phyloP scores from a whole-genome alignment of 2,797 vertebrate species.

The Acanthopagrus latus region DNA sequence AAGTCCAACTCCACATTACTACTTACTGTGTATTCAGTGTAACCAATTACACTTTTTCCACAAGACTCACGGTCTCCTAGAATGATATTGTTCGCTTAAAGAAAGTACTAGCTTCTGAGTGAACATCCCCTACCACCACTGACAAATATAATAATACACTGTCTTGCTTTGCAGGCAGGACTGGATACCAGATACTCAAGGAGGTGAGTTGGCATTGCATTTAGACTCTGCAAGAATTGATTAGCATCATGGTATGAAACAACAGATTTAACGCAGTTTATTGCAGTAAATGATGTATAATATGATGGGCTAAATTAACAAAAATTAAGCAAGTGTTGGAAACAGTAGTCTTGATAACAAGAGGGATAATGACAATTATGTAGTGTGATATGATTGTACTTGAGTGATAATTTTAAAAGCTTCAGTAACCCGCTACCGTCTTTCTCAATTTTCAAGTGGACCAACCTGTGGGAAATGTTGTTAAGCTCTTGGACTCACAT shows the following conservation, averaged over 20 bases:
- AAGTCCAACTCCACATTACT: too few species aligned
- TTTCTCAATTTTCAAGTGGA: not conserved
- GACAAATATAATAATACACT: conserved; percentile 17
- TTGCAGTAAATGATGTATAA: not conserved
- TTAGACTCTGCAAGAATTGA: not conserved
- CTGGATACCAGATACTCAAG: conserved; percentile 89
- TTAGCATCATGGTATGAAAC: not conserved
- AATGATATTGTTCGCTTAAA: too few species aligned
- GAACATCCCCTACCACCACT: not conserved
- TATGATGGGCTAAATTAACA: not conserved
- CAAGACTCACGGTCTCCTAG: too few species aligned
- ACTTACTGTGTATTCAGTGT: too few species aligned
- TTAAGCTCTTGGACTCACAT: not conserved
- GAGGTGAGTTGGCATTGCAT: conserved; percentile 85
- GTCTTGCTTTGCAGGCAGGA: conserved; percentile 81
- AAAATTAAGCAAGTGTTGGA: not conserved
- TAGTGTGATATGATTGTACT: not conserved
- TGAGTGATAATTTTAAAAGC: not conserved
- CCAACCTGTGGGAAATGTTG: not conserved
- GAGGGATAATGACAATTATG: not conserved
- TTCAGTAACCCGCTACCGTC: not conserved
- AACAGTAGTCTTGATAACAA: not conserved
- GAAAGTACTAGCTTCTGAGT: not conserved
- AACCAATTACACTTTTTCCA: too few species aligned
- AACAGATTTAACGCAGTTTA: not conserved